Conservation (phyloP, 2,113 vertebrate genomes). For the Sula dactylatra region DNA sequence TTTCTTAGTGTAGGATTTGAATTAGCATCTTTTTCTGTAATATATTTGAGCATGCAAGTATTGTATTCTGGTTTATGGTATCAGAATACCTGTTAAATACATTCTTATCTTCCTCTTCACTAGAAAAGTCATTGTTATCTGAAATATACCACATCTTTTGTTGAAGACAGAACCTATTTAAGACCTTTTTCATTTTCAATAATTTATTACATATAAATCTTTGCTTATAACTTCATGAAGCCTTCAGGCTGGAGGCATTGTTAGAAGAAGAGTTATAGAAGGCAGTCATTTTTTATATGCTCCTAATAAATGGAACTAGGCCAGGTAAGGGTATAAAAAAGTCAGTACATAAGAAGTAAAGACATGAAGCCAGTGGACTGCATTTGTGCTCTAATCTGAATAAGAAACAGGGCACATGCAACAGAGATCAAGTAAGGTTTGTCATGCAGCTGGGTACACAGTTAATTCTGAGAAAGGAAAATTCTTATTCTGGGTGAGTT, state of each 20-base stretch:
- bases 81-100: conserved; percentile 36
- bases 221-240: conserved; percentile 70
- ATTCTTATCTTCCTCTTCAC: conserved; percentile 56
- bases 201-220: conserved; percentile 75
- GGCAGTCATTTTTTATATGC: conserved; percentile 62
- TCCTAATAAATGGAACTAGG: conserved; percentile 66
- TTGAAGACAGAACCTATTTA: conserved; percentile 66
- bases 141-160: conserved; percentile 58
- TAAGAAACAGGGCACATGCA: neutral
- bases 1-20: conserved; percentile 25
- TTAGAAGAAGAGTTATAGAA: conserved; percentile 65
- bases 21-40: neutral
- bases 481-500: neutral
- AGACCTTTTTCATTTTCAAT: conserved; percentile 63
- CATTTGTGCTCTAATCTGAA: conserved; percentile 49
- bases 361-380: conserved; percentile 4
- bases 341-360: conserved; percentile 10
- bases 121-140: conserved; percentile 51
- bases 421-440: conserved; percentile 10
- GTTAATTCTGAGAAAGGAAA: neutral
- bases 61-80: conserved; percentile 46
- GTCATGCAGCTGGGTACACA: neutral
- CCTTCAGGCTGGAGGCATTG: conserved; percentile 63
- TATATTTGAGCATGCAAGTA: conserved; percentile 59
- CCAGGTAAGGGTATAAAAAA: conserved; percentile 63